Evolutionary conservation across 1,140 invertebrate genomes (phyloP), one percentile per base, ranked within the genome.

Genomic region (Sycophaga agraensis): DNA sequence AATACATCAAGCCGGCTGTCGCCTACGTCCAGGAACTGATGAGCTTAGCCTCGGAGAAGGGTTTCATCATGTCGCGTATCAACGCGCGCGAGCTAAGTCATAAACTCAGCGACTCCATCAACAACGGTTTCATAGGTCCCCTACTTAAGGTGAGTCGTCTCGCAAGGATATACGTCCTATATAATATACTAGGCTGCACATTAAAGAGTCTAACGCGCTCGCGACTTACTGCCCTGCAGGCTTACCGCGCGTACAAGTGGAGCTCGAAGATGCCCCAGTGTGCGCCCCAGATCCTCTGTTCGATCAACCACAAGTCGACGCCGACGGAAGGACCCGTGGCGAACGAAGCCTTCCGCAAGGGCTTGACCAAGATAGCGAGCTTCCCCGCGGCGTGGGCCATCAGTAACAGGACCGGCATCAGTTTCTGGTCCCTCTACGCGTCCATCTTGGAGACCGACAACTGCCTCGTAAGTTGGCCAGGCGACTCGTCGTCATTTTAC

Each of bases 121-220:
- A 92, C 76, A 79, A 90, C 67, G 90, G 91, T 75, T 83, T 92
- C 17, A 89, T 92, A 34, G 88, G 89, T 69, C 90, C 90, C 1
- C 82, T 91, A 17, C 83, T 91, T 6, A 84, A 89, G 70, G 89
- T 83, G 66, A 70, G 28, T 19, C 14, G 11, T 31, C 11, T 31
- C 11, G 4, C 28, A 31, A 31, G 4, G 28, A 31, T 31, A 31
- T 6, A 31, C 4, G 11, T 42, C n/a, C 40, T 19, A 1, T 42
- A 17, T 42, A 17, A 42, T 42, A 17, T 42, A 42, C 28, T n/a
- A n/a, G n/a, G n/a, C n/a, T n/a, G n/a, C n/a, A n/a, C n/a, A n/a
- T n/a, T n/a, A n/a, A n/a, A n/a, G n/a, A n/a, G n/a, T n/a, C n/a
- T n/a, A n/a, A n/a, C n/a, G n/a, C n/a, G n/a, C n/a, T n/a, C n/a